phyloP scores from a whole-genome alignment of 2,888 invertebrate species.

The Idaea aversata region DNA sequence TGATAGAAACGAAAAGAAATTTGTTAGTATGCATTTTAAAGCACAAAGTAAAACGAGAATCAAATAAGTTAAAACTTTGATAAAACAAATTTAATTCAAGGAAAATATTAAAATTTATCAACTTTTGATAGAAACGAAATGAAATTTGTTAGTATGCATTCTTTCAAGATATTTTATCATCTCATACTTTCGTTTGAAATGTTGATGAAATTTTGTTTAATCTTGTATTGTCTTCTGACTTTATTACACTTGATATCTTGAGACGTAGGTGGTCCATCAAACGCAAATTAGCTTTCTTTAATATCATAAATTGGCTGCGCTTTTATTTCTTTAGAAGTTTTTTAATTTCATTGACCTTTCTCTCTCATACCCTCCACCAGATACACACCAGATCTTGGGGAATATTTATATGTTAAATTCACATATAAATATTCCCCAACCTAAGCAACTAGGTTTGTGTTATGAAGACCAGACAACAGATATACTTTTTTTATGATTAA shows the following conservation, averaged over 20 bases:
- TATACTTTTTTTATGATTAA: too few relatives aligned
- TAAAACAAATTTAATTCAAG: neutral
- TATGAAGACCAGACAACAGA: too few relatives aligned
- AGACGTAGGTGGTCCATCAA: neutral
- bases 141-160: neutral
- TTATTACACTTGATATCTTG: neutral
- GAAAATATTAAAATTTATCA: neutral
- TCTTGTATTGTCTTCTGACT: neutral
- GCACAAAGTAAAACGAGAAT: neutral
- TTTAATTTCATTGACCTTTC: too few relatives aligned
- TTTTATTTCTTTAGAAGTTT: too few relatives aligned
- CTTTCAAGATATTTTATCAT: neutral
- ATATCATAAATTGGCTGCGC: too few relatives aligned
- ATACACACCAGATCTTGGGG: too few relatives aligned
- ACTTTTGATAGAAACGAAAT: neutral
- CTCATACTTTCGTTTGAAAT: neutral
- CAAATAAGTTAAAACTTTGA: neutral
- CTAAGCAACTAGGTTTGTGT: too few relatives aligned
- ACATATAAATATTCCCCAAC: too few relatives aligned
- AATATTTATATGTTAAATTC: too few relatives aligned
- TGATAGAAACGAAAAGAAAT: too few relatives aligned
- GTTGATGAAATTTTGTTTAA: neutral
- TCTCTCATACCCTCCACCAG: too few relatives aligned
- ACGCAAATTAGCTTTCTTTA: neutral
- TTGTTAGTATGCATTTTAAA: too few relatives aligned